Conservation (phyloP, 2,888 invertebrate species). For the Dascillus cervinus region DNA sequence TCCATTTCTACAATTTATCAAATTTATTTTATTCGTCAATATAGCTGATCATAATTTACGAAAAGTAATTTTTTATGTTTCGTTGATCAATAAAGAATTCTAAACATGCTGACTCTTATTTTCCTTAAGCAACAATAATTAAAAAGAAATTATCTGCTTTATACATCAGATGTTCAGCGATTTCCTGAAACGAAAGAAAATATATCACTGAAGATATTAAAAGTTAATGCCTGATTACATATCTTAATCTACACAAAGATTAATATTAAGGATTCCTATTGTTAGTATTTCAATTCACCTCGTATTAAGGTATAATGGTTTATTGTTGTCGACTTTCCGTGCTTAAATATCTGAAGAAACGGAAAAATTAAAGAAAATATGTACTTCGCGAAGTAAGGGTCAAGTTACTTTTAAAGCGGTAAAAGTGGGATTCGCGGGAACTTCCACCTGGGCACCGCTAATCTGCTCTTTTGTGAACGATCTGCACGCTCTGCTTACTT, state of each 20-base stretch:
- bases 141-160: slow-evolving; percentile 9
- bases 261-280: no score
- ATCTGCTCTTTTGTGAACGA: slow-evolving; percentile 32
- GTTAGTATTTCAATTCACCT: not conserved
- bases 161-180: slow-evolving; percentile 4
- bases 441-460: slow-evolving; percentile 28
- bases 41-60: no score
- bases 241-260: no score
- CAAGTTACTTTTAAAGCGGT: slow-evolving; percentile 26
- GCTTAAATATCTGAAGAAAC: not conserved
- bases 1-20: no score
- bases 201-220: not conserved
- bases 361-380: slow-evolving; percentile 8
- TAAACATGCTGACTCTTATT: slow-evolving; percentile 10
- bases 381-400: slow-evolving; percentile 20
- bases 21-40: no score
- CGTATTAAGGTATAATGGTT: not conserved
- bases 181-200: not conserved
- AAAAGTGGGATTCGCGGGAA: slow-evolving; percentile 20
- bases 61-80: no score
- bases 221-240: not conserved
- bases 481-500: slow-evolving; percentile 29
- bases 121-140: slow-evolving; percentile 12
- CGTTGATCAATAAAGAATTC: no score
- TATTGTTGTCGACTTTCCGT: no score